Base-by-base conservation (phyloP, 2,113 vertebrate genomes). In the Taurulus bubalis region DNA sequence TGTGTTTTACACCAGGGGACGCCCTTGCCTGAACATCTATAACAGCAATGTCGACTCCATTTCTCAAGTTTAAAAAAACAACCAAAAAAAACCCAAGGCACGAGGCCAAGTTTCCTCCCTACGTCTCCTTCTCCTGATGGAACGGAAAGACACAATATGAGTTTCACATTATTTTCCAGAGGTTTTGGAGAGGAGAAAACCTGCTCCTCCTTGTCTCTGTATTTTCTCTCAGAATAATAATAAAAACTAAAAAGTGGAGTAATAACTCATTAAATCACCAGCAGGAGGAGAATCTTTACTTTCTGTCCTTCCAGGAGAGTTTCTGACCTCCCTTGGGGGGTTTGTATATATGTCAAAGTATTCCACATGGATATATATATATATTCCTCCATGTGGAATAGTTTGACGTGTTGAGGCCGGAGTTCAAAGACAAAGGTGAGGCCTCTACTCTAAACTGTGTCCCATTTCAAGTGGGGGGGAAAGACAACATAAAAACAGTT, bases 51-150 rank as follows among this genome's bases (percentile, higher is more conserved):
- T 26, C 80, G 64, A 38, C 28, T 26, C 75, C 75, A 64, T 69
- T 84, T 62, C 64, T 75, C 68, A 34, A 51, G 65, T 77, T 81
- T 70, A 42, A 18, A 60, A 69, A 60, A 84, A 49, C 14, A 32
- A 70, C 12, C 49, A 71, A 8, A 60, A 42, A 65, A 62, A 66
- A n/a, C 30, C 30, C n/a, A n/a, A n/a, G n/a, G 59, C 75, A 38
- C 2, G 12, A 14, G 58, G 83, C 91, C 94, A 94, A 91, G 77
- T 93, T 91, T 93, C 92, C 91, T 86, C 75, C 82, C 86, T 74
- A 8, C 66, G 60, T 90, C 77, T 32, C 76, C 10, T 78, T 79
- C 85, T 82, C 83, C 85, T 72, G 70, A 87, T 87, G 86, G 81
- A 91, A 90, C 82, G 78, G 84, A 91, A 85, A 88, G 83, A 87